Conservation (phyloP, 2,888 invertebrate genomes). For the Drosophila vallismaia region DNA sequence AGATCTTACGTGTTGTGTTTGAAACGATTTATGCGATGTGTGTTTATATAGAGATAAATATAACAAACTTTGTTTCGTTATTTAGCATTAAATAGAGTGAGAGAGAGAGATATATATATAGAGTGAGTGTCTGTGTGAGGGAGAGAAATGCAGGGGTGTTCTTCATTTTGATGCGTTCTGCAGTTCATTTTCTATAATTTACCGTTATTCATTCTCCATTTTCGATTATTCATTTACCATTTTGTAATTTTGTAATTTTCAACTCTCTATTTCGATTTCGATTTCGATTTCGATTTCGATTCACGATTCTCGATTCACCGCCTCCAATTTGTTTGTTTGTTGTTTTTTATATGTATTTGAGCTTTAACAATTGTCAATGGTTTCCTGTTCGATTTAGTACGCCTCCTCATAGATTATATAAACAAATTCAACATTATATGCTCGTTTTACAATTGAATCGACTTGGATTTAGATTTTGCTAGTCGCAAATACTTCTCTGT, state of each 20-base stretch:
- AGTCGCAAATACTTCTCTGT: conserved; percentile 15
- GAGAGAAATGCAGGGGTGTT: conserved; percentile 35
- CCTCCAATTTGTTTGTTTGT: conserved; percentile 5
- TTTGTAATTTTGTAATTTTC: neutral
- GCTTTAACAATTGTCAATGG: conserved; percentile 74
- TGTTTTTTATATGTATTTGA: conserved; percentile 44
- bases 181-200: conserved; percentile 1
- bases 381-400: conserved; percentile 38
- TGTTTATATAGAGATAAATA: conserved; percentile 2
- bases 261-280: no score
- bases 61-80: conserved; percentile 20
- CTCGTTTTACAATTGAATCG: conserved; percentile 49
- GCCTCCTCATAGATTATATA: conserved; percentile 81
- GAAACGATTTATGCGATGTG: neutral
- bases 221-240: neutral
- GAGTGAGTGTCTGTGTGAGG: conserved; percentile 5
- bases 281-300: no score
- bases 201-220: no score
- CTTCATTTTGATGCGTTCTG: conserved; percentile 9
- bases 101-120: conserved; percentile 22
- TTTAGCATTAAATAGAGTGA: conserved; percentile 28
- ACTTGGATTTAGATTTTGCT: conserved; percentile 28
- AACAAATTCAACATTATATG: conserved; percentile 80
- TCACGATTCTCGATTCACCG: neutral
- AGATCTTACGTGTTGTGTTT: conserved; percentile 1